A percentile compares a stretch with the other conserved stretches of the same genome.
phyloP scores from a whole-genome alignment of 2,888 invertebrate species.

The Microdon myrmicae region DNA sequence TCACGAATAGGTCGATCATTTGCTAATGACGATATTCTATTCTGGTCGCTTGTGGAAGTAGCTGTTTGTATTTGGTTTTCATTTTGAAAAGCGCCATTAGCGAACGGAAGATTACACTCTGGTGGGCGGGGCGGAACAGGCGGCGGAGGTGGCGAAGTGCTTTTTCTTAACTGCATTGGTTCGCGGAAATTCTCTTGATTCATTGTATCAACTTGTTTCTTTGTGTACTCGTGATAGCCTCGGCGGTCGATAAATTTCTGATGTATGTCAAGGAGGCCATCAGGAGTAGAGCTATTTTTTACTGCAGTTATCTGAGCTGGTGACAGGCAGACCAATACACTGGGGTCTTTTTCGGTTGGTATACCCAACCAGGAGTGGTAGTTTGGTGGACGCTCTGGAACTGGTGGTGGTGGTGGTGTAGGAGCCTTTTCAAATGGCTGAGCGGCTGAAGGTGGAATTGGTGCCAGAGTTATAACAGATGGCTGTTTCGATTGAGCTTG shows the following conservation, averaged over 20 bases:
- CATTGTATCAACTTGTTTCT: constrained; percentile 59
- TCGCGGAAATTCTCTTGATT: constrained; percentile 58
- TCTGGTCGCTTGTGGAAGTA: constrained; percentile 57
- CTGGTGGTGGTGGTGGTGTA: constrained; percentile 50
- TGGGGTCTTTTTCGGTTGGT: constrained; percentile 72
- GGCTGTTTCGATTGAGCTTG: constrained; percentile 14
- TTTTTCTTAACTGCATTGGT: constrained; percentile 62
- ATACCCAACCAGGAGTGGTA: constrained; percentile 71
- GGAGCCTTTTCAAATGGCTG: constrained; percentile 29
- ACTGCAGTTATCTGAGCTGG: constrained; percentile 74
- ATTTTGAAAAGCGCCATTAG: constrained; percentile 28
- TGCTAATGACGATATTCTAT: constrained; percentile 72
- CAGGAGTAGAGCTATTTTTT: constrained; percentile 66
- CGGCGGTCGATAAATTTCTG: constrained; percentile 75
- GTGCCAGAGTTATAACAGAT: constrained; percentile 29
- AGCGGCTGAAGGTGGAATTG: constrained; percentile 27
- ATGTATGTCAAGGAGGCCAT: constrained; percentile 76
- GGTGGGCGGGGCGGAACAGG: constrained; percentile 60
- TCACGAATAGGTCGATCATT: constrained; percentile 69
- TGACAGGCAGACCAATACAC: constrained; percentile 75
- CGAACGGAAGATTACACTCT: constrained; percentile 40
- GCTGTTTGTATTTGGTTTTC: constrained; percentile 53
- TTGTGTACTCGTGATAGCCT: constrained; percentile 69
- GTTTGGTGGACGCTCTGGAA: constrained; percentile 46
- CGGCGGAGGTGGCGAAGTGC: constrained; percentile 60